A percentile compares a stretch with the other conserved stretches of the same genome.
Conservation (phyloP, 2,113 vertebrate species). For the Poeciliopsis turrubarensis region DNA sequence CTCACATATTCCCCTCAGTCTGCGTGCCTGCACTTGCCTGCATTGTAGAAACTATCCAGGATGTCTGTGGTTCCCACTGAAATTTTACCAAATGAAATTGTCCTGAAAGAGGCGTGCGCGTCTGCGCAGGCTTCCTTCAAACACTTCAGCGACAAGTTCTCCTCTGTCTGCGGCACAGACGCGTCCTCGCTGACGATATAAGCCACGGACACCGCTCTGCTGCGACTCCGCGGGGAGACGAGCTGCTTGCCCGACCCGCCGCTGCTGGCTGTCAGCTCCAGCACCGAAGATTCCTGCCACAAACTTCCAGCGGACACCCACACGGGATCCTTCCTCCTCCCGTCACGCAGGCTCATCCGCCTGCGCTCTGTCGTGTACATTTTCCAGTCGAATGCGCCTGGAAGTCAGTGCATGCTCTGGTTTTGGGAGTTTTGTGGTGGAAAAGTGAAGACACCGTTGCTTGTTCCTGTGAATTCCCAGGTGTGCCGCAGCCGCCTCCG, state of each 20-base stretch:
- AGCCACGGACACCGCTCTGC: slow-evolving; percentile 79
- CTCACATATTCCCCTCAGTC: not conserved
- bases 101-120: slow-evolving; percentile 70
- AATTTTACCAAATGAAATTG: slow-evolving; percentile 80
- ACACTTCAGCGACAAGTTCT: slow-evolving; percentile 79
- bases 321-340: slow-evolving; percentile 58
- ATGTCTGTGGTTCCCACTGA: slow-evolving; percentile 79
- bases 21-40: slow-evolving; percentile 81
- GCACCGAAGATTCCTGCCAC: slow-evolving; percentile 86
- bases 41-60: slow-evolving; percentile 88
- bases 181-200: slow-evolving; percentile 80
- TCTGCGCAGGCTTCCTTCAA: slow-evolving; percentile 84
- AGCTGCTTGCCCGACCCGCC: slow-evolving; percentile 38
- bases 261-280: slow-evolving; percentile 71
- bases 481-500: slow-evolving; percentile 44
- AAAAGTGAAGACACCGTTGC: not conserved
- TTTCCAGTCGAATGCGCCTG: accelerated
- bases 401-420: not conserved
- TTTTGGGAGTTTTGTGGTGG: not conserved
- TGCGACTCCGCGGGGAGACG: slow-evolving; percentile 72
- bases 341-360: slow-evolving; percentile 75
- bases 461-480: slow-evolving; percentile 44
- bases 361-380: slow-evolving; percentile 81
- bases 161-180: slow-evolving; percentile 62
- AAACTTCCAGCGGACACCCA: slow-evolving; percentile 82